Evolutionary conservation across 2,888 invertebrate genomes (phyloP), one percentile per base, ranked within the genome.

Genomic region (Osedax fenrisi): DNA sequence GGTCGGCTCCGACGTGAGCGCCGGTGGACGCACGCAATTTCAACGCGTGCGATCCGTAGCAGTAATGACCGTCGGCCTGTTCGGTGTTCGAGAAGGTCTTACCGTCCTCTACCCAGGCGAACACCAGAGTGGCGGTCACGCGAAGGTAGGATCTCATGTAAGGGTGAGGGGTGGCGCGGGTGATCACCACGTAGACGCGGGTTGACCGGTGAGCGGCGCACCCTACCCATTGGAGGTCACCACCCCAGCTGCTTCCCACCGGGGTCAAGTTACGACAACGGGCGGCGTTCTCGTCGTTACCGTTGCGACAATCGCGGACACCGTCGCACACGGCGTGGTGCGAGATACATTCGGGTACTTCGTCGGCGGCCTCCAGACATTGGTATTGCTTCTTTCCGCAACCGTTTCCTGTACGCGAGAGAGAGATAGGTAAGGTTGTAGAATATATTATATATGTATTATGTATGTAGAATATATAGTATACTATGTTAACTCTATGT

Each of bases 101-200:
- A n/a, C 68, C 68, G 26, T 68, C n/a, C 68, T 68, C 68, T 5
- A 68, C 68, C 68, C 68, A 68, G 22, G 68, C 22, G 68, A 68
- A 68, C 5, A 68, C 68, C 13, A 68, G 68, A 17, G 68, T 68
- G 5, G 68, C 68, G 17, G 68, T 27, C 13, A 68, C 68, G 26
- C 26, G 68, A 22, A n/a, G 68, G 0, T 17, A 2, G 17, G 68
- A 25, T 21, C 22, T 24, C 26, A 68, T n/a, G 68, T 25, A 68
- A 22, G 17, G 17, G 21, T 68, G 25, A 0, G 17, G 26, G 21
- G 25, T 26, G 68, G 68, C 2, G 2, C 68, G 68, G 1, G 68
- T 68, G 25, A 68, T 68, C 17, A 68, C 27, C 17, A 68, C 26
- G 27, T 26, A 68, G 13, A 68, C 26, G 0, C 68, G 68, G 22